Percentiles rank a stretch among this genome's conserved stretches.
Conservation (phyloP, 2,797 vertebrate species). For the Cryptoblepharus egeriae region DNA sequence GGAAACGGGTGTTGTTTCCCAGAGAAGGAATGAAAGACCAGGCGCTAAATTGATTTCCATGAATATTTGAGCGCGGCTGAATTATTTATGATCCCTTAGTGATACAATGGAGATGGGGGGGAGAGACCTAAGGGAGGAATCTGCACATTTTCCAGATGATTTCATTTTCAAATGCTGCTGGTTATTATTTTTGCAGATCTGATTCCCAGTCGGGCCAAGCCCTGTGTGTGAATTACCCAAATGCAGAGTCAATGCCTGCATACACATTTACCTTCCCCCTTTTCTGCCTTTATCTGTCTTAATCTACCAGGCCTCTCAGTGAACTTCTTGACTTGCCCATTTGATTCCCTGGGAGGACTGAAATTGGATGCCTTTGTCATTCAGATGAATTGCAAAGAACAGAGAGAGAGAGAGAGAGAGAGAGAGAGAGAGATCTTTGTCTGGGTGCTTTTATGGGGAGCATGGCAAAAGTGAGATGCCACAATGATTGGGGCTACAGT, state of each 20-base stretch:
- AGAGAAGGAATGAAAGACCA: slow-evolving; percentile 57
- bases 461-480: neutral
- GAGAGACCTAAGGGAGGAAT: slow-evolving; percentile 42
- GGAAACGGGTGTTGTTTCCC: slow-evolving; percentile 61
- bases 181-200: slow-evolving; percentile 56
- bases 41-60: slow-evolving; percentile 73
- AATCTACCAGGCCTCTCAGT: slow-evolving; percentile 47
- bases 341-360: slow-evolving; percentile 50
- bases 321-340: slow-evolving; percentile 46
- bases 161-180: slow-evolving; percentile 62
- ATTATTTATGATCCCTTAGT: slow-evolving; percentile 72
- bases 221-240: slow-evolving; percentile 43
- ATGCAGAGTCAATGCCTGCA: slow-evolving; percentile 43
- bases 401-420: neutral
- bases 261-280: slow-evolving; percentile 42
- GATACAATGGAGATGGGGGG: slow-evolving; percentile 51
- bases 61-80: slow-evolving; percentile 75
- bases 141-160: slow-evolving; percentile 69
- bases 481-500: neutral
- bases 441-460: neutral
- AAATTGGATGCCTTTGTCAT: slow-evolving; percentile 66
- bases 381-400: slow-evolving; percentile 30
- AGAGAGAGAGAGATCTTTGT: neutral
- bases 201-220: slow-evolving; percentile 41
- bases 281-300: slow-evolving; percentile 51